Evolutionary conservation across 2,888 invertebrate genomes (phyloP).

Genomic region (Dorcus parallelipipedus): DNA sequence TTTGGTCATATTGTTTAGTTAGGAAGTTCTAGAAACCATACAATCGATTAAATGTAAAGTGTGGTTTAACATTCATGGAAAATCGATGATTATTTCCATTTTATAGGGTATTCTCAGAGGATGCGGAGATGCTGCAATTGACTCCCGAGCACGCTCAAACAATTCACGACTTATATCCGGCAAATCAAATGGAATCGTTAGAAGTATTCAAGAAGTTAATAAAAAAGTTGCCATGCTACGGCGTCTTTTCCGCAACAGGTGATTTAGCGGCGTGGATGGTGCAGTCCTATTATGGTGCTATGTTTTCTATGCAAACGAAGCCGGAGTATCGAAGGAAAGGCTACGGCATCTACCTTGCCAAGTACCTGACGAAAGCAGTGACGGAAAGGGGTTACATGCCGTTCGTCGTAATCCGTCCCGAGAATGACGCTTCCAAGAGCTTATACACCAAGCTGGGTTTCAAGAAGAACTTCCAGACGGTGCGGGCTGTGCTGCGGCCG

Average conservation of each 20-base stretch:
- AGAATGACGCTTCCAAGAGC: constrained; percentile 81
- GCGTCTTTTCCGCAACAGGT: constrained; percentile 69
- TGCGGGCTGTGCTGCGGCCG: constrained; percentile 73
- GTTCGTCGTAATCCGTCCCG: constrained; percentile 82
- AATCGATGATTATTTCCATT: not conserved
- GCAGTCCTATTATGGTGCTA: constrained; percentile 85
- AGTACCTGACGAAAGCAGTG: constrained; percentile 52
- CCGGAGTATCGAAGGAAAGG: constrained; percentile 49
- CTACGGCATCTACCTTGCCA: constrained; percentile 72
- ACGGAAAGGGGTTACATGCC: constrained; percentile 65
- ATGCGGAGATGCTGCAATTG: constrained; percentile 73
- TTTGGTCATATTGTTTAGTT: too few relatives aligned
- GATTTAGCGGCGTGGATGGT: constrained; percentile 88
- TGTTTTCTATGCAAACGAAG: constrained; percentile 89
- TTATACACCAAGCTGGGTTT: constrained; percentile 82
- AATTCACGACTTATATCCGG: constrained; percentile 83
- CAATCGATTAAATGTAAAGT: constrained; percentile 4
- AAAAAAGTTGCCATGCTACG: constrained; percentile 74
- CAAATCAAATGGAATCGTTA: constrained; percentile 83
- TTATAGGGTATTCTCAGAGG: constrained; percentile 37
- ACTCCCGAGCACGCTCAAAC: constrained; percentile 74
- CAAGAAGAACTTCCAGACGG: constrained; percentile 74
- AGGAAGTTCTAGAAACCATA: too few relatives aligned
- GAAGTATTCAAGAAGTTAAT: constrained; percentile 80
- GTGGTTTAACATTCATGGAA: constrained; percentile 5